These are phyloP conservation scores for Agapornis canus DNA, from an alignment of 2,797 vertebrate species.

Conservation along the genomic window DNA sequence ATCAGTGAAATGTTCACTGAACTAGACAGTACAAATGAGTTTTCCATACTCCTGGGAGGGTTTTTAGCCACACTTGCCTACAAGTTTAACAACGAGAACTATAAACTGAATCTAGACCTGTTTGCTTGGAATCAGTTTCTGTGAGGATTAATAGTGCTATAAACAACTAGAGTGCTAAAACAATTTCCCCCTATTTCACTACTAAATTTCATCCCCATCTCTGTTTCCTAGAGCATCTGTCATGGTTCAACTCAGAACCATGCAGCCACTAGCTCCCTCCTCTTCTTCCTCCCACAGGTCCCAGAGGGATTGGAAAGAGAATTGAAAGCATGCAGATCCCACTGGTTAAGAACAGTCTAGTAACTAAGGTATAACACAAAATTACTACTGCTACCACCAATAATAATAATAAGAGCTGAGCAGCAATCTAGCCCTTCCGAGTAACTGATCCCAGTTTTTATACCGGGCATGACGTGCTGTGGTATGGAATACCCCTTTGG, in stretches of 20 bases:
- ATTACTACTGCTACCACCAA: not conserved
- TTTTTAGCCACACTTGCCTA: not conserved
- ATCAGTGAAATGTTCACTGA: not conserved
- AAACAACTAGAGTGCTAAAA: not conserved
- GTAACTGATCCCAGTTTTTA: not conserved
- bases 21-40: not conserved
- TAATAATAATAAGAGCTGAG: not conserved
- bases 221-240: not conserved
- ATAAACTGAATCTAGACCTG: not conserved
- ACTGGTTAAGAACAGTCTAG: not conserved
- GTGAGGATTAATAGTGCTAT: not conserved
- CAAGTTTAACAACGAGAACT: not conserved
- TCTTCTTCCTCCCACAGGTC: fast-evolving
- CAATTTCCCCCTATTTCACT: not conserved
- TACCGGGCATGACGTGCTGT: not conserved
- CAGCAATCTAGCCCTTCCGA: not conserved
- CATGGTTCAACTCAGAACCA: not conserved
- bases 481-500: not conserved
- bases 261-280: not conserved
- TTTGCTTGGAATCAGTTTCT: not conserved
- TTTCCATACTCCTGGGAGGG: not conserved
- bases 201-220: not conserved
- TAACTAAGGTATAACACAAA: not conserved
- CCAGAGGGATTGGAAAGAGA: not conserved
- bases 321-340: not conserved